Percentiles rank a stretch among this genome's conserved stretches.
Conservation (phyloP, 2,888 invertebrate genomes). For the Cryptus viduatorius region DNA sequence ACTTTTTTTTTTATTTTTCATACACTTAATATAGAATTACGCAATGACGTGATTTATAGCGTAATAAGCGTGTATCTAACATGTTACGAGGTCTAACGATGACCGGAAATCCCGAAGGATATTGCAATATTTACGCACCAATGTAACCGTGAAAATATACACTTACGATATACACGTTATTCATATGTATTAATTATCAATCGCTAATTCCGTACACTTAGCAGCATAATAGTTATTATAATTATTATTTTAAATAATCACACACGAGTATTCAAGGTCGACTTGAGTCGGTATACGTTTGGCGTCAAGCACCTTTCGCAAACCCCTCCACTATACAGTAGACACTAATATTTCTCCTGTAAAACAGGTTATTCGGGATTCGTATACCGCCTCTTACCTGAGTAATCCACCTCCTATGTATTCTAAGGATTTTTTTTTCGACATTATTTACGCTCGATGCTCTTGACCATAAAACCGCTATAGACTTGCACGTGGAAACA, state of each 20-base stretch:
- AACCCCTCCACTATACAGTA: conserved; percentile 28
- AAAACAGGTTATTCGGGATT: conserved; percentile 64
- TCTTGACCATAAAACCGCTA: conserved; percentile 22
- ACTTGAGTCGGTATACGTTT: conserved; percentile 36
- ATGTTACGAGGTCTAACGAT: conserved; percentile 14
- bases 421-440: conserved; percentile 6
- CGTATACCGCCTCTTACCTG: conserved; percentile 42
- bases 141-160: conserved; percentile 7
- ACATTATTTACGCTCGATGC: conserved; percentile 14
- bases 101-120: conserved; percentile 46
- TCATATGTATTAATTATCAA: conserved; percentile 30
- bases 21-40: conserved; percentile 40
- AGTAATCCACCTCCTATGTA: conserved; percentile 41
- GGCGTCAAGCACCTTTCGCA: conserved; percentile 51
- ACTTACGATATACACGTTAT: conserved; percentile 30
- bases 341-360: conserved; percentile 53
- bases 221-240: conserved; percentile 28
- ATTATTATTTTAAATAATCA: conserved; percentile 58
- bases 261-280: conserved; percentile 66
- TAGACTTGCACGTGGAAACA: not conserved
- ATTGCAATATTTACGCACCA: conserved; percentile 9
- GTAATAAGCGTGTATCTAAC: not conserved
- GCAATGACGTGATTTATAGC: conserved; percentile 11
- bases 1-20: conserved; percentile 11
- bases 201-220: conserved; percentile 12